Percentiles rank a stretch among this genome's conserved stretches.
These are phyloP conservation scores for Tricholaema leucomelas DNA, from an alignment of 2,113 vertebrate species.

Conservation along the genomic window DNA sequence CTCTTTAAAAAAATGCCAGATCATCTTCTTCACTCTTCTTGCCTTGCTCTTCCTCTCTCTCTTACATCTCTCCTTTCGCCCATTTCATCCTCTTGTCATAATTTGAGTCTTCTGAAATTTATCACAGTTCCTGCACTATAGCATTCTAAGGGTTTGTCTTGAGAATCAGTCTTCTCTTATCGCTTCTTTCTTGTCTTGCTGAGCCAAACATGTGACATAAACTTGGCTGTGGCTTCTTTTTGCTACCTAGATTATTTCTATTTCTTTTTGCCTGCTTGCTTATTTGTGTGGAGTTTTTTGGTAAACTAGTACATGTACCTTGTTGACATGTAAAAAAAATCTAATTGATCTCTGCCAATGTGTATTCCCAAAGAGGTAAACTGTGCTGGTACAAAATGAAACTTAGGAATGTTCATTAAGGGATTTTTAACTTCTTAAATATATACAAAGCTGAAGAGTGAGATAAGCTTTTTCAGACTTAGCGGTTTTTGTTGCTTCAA, in stretches of 20 bases:
- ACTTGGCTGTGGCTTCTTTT: not conserved
- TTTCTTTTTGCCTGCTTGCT: not conserved
- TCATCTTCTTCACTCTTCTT: not conserved
- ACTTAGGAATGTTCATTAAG: not conserved
- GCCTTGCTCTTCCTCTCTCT: not conserved
- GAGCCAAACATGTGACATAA: not conserved
- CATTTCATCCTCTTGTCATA: not conserved
- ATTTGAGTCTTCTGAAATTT: not conserved
- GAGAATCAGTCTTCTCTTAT: not conserved
- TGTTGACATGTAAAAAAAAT: not conserved
- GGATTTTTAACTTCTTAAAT: not conserved
- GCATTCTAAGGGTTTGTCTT: not conserved
- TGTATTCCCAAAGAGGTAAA: not conserved
- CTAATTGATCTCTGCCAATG: not conserved
- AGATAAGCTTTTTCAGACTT: not conserved
- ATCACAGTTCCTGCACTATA: not conserved
- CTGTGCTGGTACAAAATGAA: not conserved
- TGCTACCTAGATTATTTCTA: not conserved
- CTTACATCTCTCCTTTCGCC: not conserved
- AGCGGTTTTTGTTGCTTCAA: not conserved
- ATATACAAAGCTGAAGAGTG: not conserved
- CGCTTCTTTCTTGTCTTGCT: rapidly evolving
- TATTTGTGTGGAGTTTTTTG: not conserved
- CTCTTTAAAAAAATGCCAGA: not conserved
- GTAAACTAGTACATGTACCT: not conserved